phyloP scores from a whole-genome alignment of 2,888 invertebrate genomes.

The Papilio gigon region DNA sequence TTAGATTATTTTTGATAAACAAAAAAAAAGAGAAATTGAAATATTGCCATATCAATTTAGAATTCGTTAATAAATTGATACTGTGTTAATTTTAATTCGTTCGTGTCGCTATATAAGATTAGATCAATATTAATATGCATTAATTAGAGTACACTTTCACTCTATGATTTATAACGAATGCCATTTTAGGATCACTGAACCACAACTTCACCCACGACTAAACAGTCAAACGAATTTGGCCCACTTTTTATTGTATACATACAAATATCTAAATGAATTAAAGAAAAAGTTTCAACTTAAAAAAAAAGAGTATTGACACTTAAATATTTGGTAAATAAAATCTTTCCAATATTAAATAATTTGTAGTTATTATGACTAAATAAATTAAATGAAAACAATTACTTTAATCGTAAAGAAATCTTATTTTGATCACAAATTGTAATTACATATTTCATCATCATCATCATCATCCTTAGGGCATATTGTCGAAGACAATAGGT shows the following conservation, averaged over 20 bases:
- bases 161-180: conserved; percentile 16
- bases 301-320: neutral
- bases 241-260: neutral
- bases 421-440: too few species aligned
- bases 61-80: neutral
- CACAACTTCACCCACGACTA: neutral
- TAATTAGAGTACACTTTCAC: conserved; percentile 22
- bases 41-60: neutral
- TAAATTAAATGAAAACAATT: too few species aligned
- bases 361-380: neutral
- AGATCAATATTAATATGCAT: neutral
- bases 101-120: neutral
- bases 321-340: neutral
- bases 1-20: neutral
- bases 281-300: neutral
- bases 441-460: too few species aligned
- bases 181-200: neutral
- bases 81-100: neutral
- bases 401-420: too few species aligned
- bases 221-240: conserved; percentile 12
- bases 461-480: too few species aligned
- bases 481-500: too few species aligned
- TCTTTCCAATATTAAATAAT: neutral
- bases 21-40: conserved; percentile 5
- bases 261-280: neutral